Conservation (phyloP, 2,797 vertebrate genomes). For the Zenarchopterus dispar region DNA sequence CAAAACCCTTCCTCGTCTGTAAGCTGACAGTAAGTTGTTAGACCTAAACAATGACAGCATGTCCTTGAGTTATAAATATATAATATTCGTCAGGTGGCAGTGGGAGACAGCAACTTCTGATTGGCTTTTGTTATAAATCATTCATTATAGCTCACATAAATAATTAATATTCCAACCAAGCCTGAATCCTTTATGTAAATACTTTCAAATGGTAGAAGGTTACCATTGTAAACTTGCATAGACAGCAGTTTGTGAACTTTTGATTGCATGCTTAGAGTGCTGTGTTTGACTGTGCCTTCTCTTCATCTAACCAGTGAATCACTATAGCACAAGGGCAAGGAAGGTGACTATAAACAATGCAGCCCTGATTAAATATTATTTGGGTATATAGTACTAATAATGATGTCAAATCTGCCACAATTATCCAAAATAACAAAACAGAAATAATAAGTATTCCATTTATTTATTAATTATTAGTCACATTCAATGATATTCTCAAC, state of each 20-base stretch:
- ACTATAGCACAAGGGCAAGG: conserved; percentile 27
- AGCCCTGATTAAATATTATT: conserved; percentile 3
- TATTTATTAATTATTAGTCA: too few relatives aligned
- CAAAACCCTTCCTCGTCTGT: conserved; percentile 67
- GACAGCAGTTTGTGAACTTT: conserved; percentile 83
- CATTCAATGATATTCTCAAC: too few relatives aligned
- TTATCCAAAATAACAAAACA: too few relatives aligned
- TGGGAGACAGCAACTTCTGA: conserved; percentile 81
- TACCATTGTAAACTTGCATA: conserved; percentile 80
- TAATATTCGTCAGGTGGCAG: conserved; percentile 83
- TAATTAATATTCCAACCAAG: conserved; percentile 85
- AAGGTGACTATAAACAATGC: conserved; percentile 7
- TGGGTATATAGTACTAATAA: background rate
- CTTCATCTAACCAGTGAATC: conserved; percentile 36
- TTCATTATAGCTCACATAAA: conserved; percentile 85
- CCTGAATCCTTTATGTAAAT: conserved; percentile 87
- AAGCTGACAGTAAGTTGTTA: conserved; percentile 37
- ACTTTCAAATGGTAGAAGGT: conserved; percentile 82
- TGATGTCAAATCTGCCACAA: too few relatives aligned
- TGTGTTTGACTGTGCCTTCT: conserved; percentile 58
- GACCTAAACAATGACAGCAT: conserved; percentile 84
- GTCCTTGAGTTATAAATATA: conserved; percentile 88
- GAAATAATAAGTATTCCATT: too few relatives aligned
- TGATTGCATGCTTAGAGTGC: conserved; percentile 69
- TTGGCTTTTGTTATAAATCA: conserved; percentile 87